A percentile compares a stretch with the other conserved stretches of the same genome.
phyloP scores from a whole-genome alignment of 2,113 vertebrate genomes.

The Ophiodon elongatus region DNA sequence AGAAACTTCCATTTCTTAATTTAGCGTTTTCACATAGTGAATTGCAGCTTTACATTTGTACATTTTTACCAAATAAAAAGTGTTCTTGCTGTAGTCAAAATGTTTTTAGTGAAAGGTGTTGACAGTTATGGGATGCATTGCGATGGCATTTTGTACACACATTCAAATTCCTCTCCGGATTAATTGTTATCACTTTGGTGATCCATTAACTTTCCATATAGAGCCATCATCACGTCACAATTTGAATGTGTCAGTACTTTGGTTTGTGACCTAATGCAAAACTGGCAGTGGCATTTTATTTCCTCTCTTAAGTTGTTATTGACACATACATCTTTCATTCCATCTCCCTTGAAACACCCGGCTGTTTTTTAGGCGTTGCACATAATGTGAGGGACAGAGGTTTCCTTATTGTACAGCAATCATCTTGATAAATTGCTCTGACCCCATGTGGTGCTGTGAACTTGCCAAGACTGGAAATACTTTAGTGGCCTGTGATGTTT shows the following conservation, averaged over 20 bases:
- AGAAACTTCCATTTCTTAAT: background rate
- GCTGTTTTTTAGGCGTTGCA: constrained; percentile 10
- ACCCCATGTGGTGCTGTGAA: constrained; percentile 9
- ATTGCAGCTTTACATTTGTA: background rate
- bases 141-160: background rate
- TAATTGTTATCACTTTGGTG: background rate
- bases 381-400: background rate
- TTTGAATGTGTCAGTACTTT: background rate
- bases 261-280: background rate
- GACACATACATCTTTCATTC: constrained; percentile 6
- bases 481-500: background rate
- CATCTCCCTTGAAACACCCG: constrained; percentile 7
- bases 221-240: background rate
- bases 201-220: background rate
- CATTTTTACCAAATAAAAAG: background rate
- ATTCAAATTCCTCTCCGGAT: background rate
- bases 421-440: constrained; percentile 61
- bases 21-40: background rate
- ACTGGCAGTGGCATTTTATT: background rate
- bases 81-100: background rate
- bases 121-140: background rate
- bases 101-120: background rate
- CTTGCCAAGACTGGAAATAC: constrained; percentile 41
- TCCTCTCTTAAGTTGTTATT: background rate
- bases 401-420: constrained; percentile 41